These are phyloP conservation scores for Tyrannus savana DNA, from an alignment of 2,113 vertebrate genomes.

Conservation along the genomic window DNA sequence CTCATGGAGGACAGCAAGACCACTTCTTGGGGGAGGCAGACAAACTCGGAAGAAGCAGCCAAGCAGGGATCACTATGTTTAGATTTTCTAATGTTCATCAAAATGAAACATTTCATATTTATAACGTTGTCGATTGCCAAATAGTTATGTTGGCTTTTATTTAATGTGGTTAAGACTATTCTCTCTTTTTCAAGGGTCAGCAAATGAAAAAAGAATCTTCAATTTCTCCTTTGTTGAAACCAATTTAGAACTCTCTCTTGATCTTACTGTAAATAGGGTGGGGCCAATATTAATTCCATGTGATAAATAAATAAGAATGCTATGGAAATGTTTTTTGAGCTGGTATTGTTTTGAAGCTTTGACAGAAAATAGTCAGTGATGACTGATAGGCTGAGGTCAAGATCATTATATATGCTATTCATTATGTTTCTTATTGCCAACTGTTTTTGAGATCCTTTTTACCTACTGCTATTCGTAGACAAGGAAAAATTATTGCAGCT, in stretches of 20 bases:
- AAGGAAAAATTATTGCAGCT: not conserved
- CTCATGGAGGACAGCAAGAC: not conserved
- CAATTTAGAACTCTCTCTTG: constrained; percentile 1
- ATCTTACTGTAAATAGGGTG: constrained; percentile 4
- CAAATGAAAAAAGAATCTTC: not conserved
- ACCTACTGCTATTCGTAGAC: not conserved
- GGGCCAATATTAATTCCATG: constrained; percentile 10
- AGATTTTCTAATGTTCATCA: not conserved
- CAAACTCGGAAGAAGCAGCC: not conserved
- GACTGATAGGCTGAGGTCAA: not conserved
- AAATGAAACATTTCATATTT: not conserved
- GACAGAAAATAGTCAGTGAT: not conserved
- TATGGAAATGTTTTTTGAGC: not conserved
- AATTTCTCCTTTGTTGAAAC: constrained; percentile 1
- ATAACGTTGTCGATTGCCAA: not conserved
- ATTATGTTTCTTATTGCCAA: not conserved
- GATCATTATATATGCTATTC: not conserved
- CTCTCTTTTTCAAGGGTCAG: not conserved
- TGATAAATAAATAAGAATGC: not conserved
- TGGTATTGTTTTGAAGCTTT: not conserved
- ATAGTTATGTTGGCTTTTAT: not conserved
- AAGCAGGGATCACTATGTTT: not conserved
- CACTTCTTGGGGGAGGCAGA: not conserved
- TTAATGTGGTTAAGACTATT: not conserved
- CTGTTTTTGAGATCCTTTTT: not conserved